Evolutionary conservation across 2,797 vertebrate species (phyloP).

Genomic region (Myotis findleyi): DNA sequence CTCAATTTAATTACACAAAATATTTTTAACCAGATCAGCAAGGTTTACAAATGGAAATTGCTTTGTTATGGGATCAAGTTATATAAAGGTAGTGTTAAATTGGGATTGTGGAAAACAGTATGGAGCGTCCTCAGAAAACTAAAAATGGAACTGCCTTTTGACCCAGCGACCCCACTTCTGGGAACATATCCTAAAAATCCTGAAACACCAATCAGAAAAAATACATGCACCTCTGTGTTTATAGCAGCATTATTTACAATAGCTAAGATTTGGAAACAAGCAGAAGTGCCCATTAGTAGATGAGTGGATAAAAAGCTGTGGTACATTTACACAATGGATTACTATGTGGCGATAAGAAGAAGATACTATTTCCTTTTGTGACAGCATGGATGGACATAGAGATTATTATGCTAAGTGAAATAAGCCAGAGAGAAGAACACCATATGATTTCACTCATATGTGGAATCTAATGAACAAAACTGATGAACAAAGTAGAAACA

Average conservation of each 20-base stretch:
- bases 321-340: background rate
- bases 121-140: background rate
- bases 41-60: background rate
- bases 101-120: background rate
- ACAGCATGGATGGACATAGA: background rate
- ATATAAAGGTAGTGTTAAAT: background rate
- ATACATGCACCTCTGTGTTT: background rate
- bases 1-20: slow-evolving; percentile 5
- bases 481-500: background rate
- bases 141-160: background rate
- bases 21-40: slow-evolving; percentile 3
- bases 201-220: background rate
- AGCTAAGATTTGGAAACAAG: background rate
- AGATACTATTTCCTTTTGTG: background rate
- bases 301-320: background rate
- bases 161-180: background rate
- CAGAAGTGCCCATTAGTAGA: background rate
- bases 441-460: background rate
- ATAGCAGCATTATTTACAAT: background rate
- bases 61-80: slow-evolving; percentile 39
- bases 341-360: background rate
- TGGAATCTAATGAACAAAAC: background rate
- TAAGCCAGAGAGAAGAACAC: background rate
- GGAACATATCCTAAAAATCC: background rate
- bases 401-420: background rate